Evolutionary conservation across 2,888 invertebrate species (phyloP).

Genomic region (Latrodectus elegans): DNA sequence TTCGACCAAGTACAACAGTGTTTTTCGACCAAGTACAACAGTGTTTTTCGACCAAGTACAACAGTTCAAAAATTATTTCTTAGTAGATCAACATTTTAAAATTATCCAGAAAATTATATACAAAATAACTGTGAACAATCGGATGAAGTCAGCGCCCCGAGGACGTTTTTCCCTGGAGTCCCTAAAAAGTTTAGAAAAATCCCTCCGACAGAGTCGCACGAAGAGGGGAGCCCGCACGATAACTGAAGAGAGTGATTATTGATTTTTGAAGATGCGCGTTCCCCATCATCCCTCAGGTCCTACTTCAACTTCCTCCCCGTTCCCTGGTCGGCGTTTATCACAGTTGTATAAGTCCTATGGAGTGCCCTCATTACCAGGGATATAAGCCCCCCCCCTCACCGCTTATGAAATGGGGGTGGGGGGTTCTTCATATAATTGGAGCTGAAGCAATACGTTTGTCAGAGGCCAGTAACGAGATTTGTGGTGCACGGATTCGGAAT

Average conservation of each 20-base stretch:
- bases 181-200: neutral
- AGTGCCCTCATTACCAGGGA: constrained; percentile 62
- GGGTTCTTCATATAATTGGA: constrained; percentile 36
- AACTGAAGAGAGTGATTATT: constrained; percentile 36
- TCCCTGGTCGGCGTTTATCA: constrained; percentile 60
- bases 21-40: no score
- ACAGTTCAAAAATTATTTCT: no score
- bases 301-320: constrained; percentile 7
- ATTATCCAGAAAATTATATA: no score
- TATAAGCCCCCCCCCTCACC: constrained; percentile 32
- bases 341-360: constrained; percentile 47
- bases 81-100: no score
- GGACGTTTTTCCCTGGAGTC: neutral
- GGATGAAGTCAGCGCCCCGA: no score
- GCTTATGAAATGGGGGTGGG: neutral
- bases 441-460: constrained; percentile 44
- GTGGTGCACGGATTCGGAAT: constrained; percentile 67
- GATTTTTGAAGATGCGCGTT: constrained; percentile 57
- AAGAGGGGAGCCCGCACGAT: constrained; percentile 7
- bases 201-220: neutral
- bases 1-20: no score
- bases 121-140: no score
- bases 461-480: constrained; percentile 61
- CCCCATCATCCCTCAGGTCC: constrained; percentile 14
- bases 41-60: no score